Conservation (phyloP, 92 coral and sea anemone genomes). For the Blastomussa wellsi region DNA sequence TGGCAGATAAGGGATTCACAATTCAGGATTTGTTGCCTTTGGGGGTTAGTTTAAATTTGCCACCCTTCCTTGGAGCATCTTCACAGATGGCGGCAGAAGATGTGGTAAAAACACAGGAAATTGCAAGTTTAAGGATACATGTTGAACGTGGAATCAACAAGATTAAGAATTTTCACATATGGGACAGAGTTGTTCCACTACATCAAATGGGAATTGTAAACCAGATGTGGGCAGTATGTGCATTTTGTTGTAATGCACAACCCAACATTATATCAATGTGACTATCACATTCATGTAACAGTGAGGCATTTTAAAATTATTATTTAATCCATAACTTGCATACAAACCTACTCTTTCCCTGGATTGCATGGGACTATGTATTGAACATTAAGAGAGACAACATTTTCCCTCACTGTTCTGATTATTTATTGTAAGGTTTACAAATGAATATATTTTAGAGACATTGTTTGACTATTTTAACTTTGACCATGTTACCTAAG, state of each 20-base stretch:
- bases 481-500: neutral
- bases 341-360: neutral
- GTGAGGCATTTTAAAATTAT: neutral
- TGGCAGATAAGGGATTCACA: no score
- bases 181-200: neutral
- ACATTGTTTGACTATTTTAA: neutral
- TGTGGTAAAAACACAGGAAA: no score
- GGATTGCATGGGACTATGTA: neutral
- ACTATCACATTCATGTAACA: neutral
- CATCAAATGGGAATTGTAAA: neutral
- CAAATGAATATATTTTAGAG: no score
- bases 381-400: neutral
- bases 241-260: no score
- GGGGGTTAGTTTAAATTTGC: neutral
- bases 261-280: neutral
- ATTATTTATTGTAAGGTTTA: neutral
- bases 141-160: conserved; percentile 2
- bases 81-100: conserved; percentile 4
- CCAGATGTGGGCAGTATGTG: conserved; percentile 3
- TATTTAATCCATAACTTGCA: neutral
- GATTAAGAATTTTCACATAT: conserved; percentile 14
- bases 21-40: no score
- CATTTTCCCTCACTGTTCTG: neutral
- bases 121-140: conserved; percentile 9
- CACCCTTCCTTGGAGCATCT: conserved; percentile 11